These are phyloP conservation scores for Eupithecia exiguata DNA, from an alignment of 2,888 invertebrate species.

Conservation along the genomic window DNA sequence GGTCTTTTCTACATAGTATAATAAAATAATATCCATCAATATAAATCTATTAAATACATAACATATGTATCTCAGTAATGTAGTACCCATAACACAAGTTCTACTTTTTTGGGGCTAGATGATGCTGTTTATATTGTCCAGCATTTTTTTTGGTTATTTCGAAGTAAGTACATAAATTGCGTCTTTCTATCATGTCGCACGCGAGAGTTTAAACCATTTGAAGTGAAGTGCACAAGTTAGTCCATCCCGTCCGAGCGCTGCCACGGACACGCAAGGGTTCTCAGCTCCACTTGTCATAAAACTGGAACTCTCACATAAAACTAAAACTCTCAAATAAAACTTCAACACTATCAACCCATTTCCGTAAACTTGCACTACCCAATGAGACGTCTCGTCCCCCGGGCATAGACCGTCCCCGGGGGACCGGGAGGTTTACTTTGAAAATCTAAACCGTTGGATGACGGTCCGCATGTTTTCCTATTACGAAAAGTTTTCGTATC, in stretches of 20 bases:
- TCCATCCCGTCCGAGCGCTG: not conserved
- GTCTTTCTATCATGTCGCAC: not conserved
- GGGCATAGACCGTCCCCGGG: not conserved
- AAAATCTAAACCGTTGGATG: not conserved
- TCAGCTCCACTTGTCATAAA: not conserved
- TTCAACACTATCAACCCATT: slow-evolving; percentile 5
- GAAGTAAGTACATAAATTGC: no score
- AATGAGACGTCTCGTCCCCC: not conserved
- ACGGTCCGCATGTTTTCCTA: not conserved
- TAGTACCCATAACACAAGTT: no score
- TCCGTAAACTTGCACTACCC: not conserved
- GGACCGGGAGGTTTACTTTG: not conserved
- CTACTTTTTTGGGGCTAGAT: no score
- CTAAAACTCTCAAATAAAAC: slow-evolving; percentile 4
- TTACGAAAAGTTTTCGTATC: not conserved
- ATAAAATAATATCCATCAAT: no score
- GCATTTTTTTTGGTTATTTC: no score
- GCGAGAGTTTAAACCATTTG: not conserved
- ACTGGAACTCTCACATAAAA: not conserved
- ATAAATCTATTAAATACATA: no score
- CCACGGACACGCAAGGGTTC: not conserved
- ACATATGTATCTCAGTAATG: no score
- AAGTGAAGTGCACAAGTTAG: not conserved
- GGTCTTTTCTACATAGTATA: no score
- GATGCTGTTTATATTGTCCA: no score